These are phyloP conservation scores for Sycophila texana DNA, from an alignment of 2,888 invertebrate species.

Conservation along the genomic window DNA sequence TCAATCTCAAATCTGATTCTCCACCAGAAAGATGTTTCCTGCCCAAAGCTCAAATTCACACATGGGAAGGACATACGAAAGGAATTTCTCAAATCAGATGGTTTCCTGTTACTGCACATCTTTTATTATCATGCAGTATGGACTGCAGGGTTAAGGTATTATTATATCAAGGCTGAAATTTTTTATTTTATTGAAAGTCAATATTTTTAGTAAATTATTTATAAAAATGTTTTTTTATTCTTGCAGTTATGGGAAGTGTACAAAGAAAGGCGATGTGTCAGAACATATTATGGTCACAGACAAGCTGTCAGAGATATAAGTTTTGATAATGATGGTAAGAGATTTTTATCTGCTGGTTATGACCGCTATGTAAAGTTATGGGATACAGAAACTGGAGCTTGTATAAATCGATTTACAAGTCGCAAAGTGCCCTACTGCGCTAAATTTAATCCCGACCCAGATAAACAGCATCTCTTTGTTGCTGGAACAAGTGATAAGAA, in stretches of 20 bases:
- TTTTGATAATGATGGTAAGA: slow-evolving; percentile 95
- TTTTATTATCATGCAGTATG: slow-evolving; percentile 97
- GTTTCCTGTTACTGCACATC: slow-evolving; percentile 96
- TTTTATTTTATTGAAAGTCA: not conserved
- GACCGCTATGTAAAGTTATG: slow-evolving; percentile 98
- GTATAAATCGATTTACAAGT: slow-evolving; percentile 91
- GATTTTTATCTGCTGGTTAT: slow-evolving; percentile 97
- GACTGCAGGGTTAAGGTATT: slow-evolving; percentile 95
- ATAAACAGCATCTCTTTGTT: slow-evolving; percentile 98
- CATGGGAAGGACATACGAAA: slow-evolving; percentile 98
- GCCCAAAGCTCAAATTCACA: slow-evolving; percentile 96
- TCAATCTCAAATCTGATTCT: slow-evolving; percentile 89
- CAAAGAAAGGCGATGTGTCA: slow-evolving; percentile 92
- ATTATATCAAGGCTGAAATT: slow-evolving; percentile 30
- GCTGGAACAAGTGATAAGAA: slow-evolving; percentile 99
- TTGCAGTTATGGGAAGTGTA: slow-evolving; percentile 97
- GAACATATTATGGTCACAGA: slow-evolving; percentile 97
- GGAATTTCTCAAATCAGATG: slow-evolving; percentile 96
- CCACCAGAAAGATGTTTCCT: slow-evolving; percentile 97
- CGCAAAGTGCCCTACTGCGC: slow-evolving; percentile 98
- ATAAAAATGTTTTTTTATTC: slow-evolving; percentile 13
- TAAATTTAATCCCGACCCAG: slow-evolving; percentile 97
- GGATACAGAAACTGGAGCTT: slow-evolving; percentile 98
- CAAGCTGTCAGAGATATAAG: slow-evolving; percentile 97
- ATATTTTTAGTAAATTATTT: slow-evolving; percentile 20